Evolutionary conservation across 2,797 vertebrate genomes (phyloP), one percentile per base, ranked within the genome.

Genomic region (Chelon labrosus): DNA sequence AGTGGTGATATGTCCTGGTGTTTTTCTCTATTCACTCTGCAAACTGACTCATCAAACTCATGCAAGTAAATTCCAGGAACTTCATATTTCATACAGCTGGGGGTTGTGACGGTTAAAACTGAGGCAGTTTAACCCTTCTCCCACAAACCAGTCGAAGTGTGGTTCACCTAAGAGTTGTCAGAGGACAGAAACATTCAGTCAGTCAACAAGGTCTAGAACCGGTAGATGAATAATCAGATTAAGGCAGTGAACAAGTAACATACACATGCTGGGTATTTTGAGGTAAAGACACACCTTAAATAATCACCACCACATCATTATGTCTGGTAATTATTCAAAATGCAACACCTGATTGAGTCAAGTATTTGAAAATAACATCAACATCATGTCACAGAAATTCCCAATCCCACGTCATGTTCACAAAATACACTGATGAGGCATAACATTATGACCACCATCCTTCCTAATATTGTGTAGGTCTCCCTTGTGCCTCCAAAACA

Each of bases 1-100:
- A 31, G 12, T 39, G 17, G 10, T 27, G 17, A 17, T 64, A 27
- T 27, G 6, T 9, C 0, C 7, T 37, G 27, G 2, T 0, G 12
- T 31, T 58, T 5, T 25, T 58, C 59, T 17, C 37, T 10, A 65
- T 83, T 50, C 54, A 10, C 17, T 38, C 13, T 12, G 11, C 55
- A 44, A n/a, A 20, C 42, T 87, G 68, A 85, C 55, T 89, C 83
- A 86, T 59, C 49, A 35, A 31, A 72, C n/a, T 56, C 7, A 39
- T 54, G 16, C 38, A 57, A 70, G 22, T 52, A 25, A 35, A 57
- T 84, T 88, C 85, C 79, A 37, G 81, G 69, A 87, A 83, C 42
- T 46, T 20, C 10, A 7, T 42, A 57, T 55, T 27, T 27, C 49
- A 56, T 51, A 17, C 25, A 51, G 17, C 3, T n/a, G 66, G 10